Conservation (phyloP, 53 echinoderm and acorn worm genomes). For the Paracentrotus lividus region DNA sequence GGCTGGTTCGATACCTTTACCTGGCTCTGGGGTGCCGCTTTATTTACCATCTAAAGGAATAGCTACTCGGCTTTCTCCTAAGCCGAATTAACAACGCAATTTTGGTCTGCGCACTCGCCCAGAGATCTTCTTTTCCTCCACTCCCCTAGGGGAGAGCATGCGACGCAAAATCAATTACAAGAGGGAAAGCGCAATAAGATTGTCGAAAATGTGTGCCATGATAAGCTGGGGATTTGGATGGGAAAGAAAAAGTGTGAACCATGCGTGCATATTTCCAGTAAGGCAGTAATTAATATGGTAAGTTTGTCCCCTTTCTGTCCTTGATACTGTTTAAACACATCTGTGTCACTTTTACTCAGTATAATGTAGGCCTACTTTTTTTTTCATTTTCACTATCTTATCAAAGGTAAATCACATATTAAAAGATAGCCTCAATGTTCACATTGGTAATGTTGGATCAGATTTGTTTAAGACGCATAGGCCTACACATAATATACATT, state of each 20-base stretch:
- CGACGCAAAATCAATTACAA: conserved; percentile 33
- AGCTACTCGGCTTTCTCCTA: neutral
- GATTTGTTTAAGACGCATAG: no score
- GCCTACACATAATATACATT: no score
- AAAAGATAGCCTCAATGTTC: no score
- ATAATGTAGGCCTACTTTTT: no score
- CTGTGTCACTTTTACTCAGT: no score
- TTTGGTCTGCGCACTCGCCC: neutral
- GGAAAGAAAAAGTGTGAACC: neutral
- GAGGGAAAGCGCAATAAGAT: neutral
- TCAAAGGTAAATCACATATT: no score
- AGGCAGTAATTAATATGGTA: no score
- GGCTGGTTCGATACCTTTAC: neutral
- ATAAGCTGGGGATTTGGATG: neutral
- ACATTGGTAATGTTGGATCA: no score
- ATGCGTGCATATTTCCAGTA: neutral
- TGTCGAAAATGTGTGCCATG: neutral
- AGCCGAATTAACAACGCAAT: conserved; percentile 15
- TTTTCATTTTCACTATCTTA: no score
- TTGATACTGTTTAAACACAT: no score
- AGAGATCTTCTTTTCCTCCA: neutral
- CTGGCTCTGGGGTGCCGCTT: neutral
- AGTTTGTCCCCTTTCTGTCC: no score
- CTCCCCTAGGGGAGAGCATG: neutral
- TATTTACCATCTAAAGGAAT: neutral